Base-by-base conservation (phyloP, 2,888 invertebrate genomes). In the Prenolepis imparis region DNA sequence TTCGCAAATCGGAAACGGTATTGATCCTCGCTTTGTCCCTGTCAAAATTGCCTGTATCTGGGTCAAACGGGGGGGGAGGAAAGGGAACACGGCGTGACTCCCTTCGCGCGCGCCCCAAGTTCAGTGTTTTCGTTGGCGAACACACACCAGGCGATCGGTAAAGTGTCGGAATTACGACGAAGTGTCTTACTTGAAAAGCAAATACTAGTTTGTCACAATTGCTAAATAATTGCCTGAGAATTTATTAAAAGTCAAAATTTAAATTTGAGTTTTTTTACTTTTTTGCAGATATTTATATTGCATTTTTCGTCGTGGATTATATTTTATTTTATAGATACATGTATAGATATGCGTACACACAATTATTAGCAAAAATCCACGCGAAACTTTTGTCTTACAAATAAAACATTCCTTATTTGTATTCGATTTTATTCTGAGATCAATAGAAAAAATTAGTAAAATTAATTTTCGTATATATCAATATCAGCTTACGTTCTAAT, bases 21-120 rank as follows among this genome's bases (percentile, higher is more conserved):
- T 57, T 48, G 84, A 83, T 84, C 83, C 80, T 75, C 84, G 72
- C 77, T 83, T 84, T 86, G 83, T 83, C 57, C 59, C 68, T 68
- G 82, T 85, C 59, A 80, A 80, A 80, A 80, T 80, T 70, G 78
- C 36, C 44, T 61, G 78, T 70, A 80, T 80, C 78, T 80, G 78
- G 78, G 78, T 80, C 78, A 80, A 44, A 36, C 70, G 70, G 12
- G 11, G 52, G 52, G 18, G 48, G n/a, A 48, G n/a, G 8, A 48
- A 18, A 52, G n/a, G n/a, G n/a, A n/a, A 52, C n/a, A 55, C 67
- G 70, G 21, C n/a, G 28, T 66, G 67, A 15, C 8, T 28, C 32
- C 41, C 8, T 48, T 15, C 64, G 52, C 52, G 66, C 52, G 32
- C 41, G 32, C 44, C 21, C 78, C 24, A 61, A 80, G 70, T 80